Conservation (phyloP, 2,888 invertebrate species). For the Epinotia bilunana region DNA sequence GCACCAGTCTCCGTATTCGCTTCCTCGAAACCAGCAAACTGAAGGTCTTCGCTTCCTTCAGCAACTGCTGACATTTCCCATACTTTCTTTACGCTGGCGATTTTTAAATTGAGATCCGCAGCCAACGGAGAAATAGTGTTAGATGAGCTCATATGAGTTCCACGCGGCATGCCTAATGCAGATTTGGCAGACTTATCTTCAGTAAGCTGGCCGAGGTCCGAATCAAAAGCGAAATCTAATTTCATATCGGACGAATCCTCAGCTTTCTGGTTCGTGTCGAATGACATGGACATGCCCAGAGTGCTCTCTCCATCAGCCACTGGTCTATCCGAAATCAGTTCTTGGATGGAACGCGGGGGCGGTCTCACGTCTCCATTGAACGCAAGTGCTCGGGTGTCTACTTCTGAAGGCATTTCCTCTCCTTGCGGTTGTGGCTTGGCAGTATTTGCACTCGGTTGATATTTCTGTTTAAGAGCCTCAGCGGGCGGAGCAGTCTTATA, state of each 20-base stretch:
- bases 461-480: slow-evolving; percentile 87
- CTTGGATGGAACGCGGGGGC: slow-evolving; percentile 76
- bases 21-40: slow-evolving; percentile 77
- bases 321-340: slow-evolving; percentile 75
- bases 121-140: slow-evolving; percentile 92
- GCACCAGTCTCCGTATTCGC: slow-evolving; percentile 79
- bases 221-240: slow-evolving; percentile 95
- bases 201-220: slow-evolving; percentile 90
- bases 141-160: slow-evolving; percentile 86
- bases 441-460: slow-evolving; percentile 73
- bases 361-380: slow-evolving; percentile 78
- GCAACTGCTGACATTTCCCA: slow-evolving; percentile 92
- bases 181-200: slow-evolving; percentile 87
- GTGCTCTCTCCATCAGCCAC: slow-evolving; percentile 74
- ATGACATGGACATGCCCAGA: slow-evolving; percentile 87
- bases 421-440: slow-evolving; percentile 73
- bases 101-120: slow-evolving; percentile 96
- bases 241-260: slow-evolving; percentile 95
- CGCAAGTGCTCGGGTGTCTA: slow-evolving; percentile 71
- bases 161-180: slow-evolving; percentile 81
- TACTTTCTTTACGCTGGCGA: slow-evolving; percentile 96
- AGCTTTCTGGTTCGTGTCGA: slow-evolving; percentile 82
- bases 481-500: slow-evolving; percentile 91
- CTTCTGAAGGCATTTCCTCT: slow-evolving; percentile 81
- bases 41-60: slow-evolving; percentile 83